These are phyloP conservation scores for Palythoa grandis DNA, from an alignment of 92 coral and sea anemone genomes.

Conservation along the genomic window DNA sequence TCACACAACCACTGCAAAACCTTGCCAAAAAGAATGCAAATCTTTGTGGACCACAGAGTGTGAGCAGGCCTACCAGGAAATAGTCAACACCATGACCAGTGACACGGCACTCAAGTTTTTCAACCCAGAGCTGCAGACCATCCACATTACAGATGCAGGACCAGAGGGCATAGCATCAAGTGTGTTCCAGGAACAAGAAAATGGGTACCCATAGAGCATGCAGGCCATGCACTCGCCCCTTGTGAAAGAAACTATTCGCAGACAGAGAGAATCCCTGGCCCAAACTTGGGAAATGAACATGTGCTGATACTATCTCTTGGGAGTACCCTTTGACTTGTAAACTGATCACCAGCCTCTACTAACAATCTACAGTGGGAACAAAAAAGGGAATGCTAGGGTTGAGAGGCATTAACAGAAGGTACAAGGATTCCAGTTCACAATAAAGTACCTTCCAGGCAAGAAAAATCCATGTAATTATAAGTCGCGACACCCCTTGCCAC, in stretches of 20 bases:
- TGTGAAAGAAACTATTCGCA: slow-evolving; percentile 9
- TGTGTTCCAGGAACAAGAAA: slow-evolving; percentile 8
- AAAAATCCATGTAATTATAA: slow-evolving; percentile 28
- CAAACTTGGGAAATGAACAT: slow-evolving; percentile 16
- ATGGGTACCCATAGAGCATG: slow-evolving; percentile 27
- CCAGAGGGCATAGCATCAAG: slow-evolving; percentile 35
- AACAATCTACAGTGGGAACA: slow-evolving; percentile 24
- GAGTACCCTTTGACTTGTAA: slow-evolving; percentile 23
- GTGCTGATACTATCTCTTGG: not conserved
- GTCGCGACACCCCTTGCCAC: slow-evolving; percentile 20
- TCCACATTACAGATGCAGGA: slow-evolving; percentile 15
- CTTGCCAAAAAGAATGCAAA: too few species aligned
- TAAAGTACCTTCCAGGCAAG: slow-evolving; percentile 36
- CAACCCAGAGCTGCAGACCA: slow-evolving; percentile 27
- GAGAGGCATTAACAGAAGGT: slow-evolving; percentile 18
- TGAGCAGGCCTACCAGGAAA: slow-evolving; percentile 28
- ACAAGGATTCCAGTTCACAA: slow-evolving; percentile 15
- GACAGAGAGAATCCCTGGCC: not conserved
- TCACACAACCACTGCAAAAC: too few species aligned
- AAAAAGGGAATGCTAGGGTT: slow-evolving; percentile 16
- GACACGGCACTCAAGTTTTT: not conserved
- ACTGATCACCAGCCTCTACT: slow-evolving; percentile 27
- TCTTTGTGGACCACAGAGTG: not conserved
- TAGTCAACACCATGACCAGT: slow-evolving; percentile 23
- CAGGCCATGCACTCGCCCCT: slow-evolving; percentile 10